These are phyloP conservation scores for Gymnothorax reevesii DNA, from an alignment of 2,797 vertebrate genomes.

Conservation along the genomic window DNA sequence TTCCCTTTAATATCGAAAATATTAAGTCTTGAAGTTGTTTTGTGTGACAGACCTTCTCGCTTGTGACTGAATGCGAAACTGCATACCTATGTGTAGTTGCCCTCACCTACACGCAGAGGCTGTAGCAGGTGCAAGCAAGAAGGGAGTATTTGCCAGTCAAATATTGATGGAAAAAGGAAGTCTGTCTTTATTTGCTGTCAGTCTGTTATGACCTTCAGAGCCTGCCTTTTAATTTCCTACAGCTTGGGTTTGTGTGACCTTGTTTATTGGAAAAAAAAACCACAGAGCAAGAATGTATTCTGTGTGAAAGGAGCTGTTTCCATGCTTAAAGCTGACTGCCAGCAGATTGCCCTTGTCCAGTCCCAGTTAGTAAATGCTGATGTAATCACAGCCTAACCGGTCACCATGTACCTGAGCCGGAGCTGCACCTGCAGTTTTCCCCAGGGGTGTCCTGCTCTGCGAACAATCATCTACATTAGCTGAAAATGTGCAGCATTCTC, in stretches of 20 bases:
- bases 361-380: neutral
- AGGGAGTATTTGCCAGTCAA: conserved; percentile 2
- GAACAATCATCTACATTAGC: neutral
- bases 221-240: neutral
- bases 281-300: neutral
- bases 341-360: neutral
- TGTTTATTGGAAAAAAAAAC: neutral
- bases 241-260: neutral
- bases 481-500: neutral
- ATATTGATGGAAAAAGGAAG: neutral
- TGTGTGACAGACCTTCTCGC: neutral
- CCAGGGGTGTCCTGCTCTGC: neutral
- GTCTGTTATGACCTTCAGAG: neutral
- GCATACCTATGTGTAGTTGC: neutral
- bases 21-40: neutral
- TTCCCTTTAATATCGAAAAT: neutral
- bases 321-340: neutral
- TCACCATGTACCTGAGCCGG: neutral
- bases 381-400: neutral
- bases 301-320: neutral
- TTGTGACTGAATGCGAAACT: neutral
- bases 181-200: neutral
- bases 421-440: neutral
- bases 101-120: neutral
- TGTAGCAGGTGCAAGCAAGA: neutral